Conservation (phyloP, 53 echinoderm and acorn worm species). For the Echinarachnius parma region DNA sequence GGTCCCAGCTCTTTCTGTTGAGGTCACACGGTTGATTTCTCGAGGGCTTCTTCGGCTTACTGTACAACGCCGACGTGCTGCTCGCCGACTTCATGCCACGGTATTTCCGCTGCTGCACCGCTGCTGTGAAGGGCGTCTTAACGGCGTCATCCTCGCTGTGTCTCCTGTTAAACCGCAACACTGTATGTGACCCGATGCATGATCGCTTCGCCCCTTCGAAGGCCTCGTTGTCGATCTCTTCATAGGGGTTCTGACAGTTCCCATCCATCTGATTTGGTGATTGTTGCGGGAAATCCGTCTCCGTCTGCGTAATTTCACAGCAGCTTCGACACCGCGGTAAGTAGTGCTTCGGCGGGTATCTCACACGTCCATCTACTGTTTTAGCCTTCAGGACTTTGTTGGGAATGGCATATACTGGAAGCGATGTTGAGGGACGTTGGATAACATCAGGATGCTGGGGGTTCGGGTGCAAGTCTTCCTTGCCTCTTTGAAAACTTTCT, state of each 20-base stretch:
- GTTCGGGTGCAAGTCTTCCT: background rate
- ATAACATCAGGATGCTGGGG: conserved; percentile 23
- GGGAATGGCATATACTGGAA: conserved; percentile 31
- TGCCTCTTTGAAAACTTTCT: background rate
- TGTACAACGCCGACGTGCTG: conserved; percentile 15
- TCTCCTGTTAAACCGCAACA: too few species aligned
- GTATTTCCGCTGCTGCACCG: conserved; percentile 1
- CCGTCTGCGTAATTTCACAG: background rate
- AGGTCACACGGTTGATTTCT: background rate
- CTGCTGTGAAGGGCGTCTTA: too few species aligned
- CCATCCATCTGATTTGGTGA: background rate
- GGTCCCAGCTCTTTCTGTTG: conserved; percentile 29
- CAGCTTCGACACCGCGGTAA: conserved; percentile 4
- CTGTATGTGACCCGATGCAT: conserved; percentile 21
- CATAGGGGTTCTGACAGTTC: conserved; percentile 5
- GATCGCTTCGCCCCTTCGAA: background rate
- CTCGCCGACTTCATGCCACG: conserved; percentile 32
- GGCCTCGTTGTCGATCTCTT: conserved; percentile 15
- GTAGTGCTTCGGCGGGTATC: conserved; percentile 30
- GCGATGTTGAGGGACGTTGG: conserved; percentile 9
- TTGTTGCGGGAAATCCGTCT: background rate
- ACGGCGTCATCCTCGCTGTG: too few species aligned
- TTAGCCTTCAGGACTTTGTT: conserved; percentile 13
- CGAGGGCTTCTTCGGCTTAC: conserved; percentile 18
- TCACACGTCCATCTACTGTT: conserved; percentile 11